phyloP scores from a whole-genome alignment of 37 sponge, comb jelly and placozoan genomes.

The Tethya wilhelma region DNA sequence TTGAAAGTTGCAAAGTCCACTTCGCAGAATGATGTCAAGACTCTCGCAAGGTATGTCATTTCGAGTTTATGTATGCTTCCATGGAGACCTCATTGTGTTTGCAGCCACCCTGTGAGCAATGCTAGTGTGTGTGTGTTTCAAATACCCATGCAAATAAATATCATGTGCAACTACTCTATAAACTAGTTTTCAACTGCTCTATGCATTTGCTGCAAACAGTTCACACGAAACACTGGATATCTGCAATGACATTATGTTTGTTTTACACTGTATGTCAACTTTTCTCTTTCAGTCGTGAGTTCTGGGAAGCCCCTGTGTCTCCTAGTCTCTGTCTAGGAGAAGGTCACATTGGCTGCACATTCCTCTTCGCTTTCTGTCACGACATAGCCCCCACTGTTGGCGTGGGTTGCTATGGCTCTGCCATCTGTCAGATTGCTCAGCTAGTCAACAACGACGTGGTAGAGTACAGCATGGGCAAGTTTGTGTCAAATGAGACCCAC shows the following conservation, averaged over 20 bases:
- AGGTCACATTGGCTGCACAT: neutral
- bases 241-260: no score
- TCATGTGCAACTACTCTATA: no score
- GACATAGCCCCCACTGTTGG: constrained; percentile 25
- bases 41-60: no score
- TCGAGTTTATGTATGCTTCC: no score
- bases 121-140: no score
- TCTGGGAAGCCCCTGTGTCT: constrained; percentile 13
- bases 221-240: no score
- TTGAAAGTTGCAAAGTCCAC: neutral
- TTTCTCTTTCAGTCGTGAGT: constrained; percentile 9
- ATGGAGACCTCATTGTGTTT: no score
- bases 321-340: neutral
- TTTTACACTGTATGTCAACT: neutral
- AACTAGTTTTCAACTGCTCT: no score
- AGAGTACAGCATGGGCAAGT: constrained; percentile 21
- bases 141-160: no score
- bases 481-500: neutral
- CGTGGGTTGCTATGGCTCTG: constrained; percentile 12
- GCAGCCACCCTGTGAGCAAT: no score
- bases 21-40: neutral
- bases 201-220: no score
- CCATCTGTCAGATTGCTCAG: constrained; percentile 22
- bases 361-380: constrained; percentile 42
- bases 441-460: neutral